phyloP scores from a whole-genome alignment of 2,888 invertebrate species.

The Leucophenga maculata region DNA sequence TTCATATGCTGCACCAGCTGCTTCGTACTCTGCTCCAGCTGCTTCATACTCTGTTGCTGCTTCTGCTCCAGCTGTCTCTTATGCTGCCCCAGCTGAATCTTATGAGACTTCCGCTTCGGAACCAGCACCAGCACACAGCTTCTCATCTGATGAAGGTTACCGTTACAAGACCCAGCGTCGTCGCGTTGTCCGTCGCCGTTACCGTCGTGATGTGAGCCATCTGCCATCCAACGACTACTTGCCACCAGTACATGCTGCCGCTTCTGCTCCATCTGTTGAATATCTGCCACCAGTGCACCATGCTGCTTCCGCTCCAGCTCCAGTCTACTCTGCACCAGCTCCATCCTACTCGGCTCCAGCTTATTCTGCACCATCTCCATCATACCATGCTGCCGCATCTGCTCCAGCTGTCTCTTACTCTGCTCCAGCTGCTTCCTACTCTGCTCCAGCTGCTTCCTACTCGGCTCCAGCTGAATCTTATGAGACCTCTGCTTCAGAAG shows the following conservation, averaged over 20 bases:
- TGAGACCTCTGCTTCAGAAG: constrained; percentile 6
- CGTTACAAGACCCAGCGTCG: constrained; percentile 64
- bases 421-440: constrained; percentile 40
- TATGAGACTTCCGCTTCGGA: constrained; percentile 43
- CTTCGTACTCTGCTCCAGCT: constrained; percentile 35
- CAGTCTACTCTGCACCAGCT: constrained; percentile 38
- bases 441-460: no score
- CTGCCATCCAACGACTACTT: constrained; percentile 63
- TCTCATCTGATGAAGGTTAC: constrained; percentile 64
- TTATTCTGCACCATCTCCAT: constrained; percentile 33
- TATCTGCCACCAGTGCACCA: constrained; percentile 53
- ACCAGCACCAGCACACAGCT: constrained; percentile 55
- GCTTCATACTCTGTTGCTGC: constrained; percentile 33
- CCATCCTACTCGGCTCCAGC: neutral
- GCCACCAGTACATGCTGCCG: constrained; percentile 56
- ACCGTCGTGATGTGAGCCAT: constrained; percentile 65
- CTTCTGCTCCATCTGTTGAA: constrained; percentile 50
- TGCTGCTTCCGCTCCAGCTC: constrained; percentile 50
- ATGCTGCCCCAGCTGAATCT: constrained; percentile 29
- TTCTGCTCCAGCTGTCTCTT: constrained; percentile 45
- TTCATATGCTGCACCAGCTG: constrained; percentile 30
- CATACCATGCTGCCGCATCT: constrained; percentile 41
- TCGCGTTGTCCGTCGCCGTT: constrained; percentile 56
- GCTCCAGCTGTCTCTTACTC: constrained; percentile 39
- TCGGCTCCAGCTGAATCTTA: constrained; percentile 35